A percentile compares a stretch with the other conserved stretches of the same genome.
These are phyloP conservation scores for Norana najaformis DNA, from an alignment of 2,888 invertebrate species.

Conservation along the genomic window DNA sequence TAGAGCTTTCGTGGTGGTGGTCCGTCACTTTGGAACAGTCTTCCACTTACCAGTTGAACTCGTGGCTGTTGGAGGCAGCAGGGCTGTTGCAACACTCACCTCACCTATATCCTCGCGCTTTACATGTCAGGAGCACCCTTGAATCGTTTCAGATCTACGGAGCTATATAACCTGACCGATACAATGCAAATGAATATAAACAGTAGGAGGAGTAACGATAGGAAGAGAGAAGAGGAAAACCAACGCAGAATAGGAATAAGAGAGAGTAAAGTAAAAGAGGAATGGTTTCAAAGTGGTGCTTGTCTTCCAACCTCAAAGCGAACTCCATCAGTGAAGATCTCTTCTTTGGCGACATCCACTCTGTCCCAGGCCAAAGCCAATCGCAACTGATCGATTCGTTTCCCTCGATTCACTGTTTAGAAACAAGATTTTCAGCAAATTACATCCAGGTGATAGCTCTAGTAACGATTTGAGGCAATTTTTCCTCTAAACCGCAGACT, in stretches of 20 bases:
- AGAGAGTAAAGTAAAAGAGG: neutral
- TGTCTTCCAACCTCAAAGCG: constrained; percentile 52
- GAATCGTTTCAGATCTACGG: neutral
- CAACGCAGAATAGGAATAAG: too few relatives aligned
- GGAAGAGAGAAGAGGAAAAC: neutral
- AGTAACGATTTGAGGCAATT: too few relatives aligned
- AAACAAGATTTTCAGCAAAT: too few relatives aligned
- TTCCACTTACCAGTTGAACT: too few relatives aligned
- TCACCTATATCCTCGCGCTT: too few relatives aligned
- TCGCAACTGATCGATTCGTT: constrained; percentile 58
- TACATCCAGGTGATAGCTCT: too few relatives aligned
- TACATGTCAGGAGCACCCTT: neutral
- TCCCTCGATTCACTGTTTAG: constrained; percentile 54
- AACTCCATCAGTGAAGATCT: constrained; percentile 61
- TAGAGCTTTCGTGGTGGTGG: too few relatives aligned
- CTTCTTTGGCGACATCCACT: constrained; percentile 62
- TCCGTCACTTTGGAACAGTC: too few relatives aligned
- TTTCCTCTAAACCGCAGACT: too few relatives aligned
- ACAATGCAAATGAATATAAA: neutral
- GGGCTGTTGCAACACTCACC: too few relatives aligned
- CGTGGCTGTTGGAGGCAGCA: too few relatives aligned
- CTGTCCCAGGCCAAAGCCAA: constrained; percentile 63
- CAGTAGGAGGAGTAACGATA: neutral
- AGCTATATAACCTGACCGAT: neutral
- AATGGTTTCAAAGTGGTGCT: neutral